Conservation (phyloP, 2,888 invertebrate species). For the Eupsilia transversa region DNA sequence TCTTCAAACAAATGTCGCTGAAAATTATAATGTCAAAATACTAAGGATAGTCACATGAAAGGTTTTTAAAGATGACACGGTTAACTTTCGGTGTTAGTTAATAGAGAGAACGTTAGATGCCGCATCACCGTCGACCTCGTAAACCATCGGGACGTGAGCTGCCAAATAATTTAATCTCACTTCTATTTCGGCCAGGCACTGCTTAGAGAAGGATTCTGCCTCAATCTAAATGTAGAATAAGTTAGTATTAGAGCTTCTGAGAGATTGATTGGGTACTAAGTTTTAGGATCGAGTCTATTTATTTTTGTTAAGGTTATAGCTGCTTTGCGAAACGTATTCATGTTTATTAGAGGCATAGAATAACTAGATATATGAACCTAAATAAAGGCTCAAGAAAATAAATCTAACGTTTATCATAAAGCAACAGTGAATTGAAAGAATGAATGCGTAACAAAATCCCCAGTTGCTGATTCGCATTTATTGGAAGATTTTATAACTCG, state of each 20-base stretch:
- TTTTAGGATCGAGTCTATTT: constrained; percentile 19
- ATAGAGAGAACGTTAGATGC: constrained; percentile 70
- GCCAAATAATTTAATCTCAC: constrained; percentile 77
- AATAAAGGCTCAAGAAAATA: constrained; percentile 34
- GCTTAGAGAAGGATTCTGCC: constrained; percentile 48
- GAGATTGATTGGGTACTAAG: constrained; percentile 30
- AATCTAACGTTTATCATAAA: constrained; percentile 27
- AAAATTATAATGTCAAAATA: constrained; percentile 21
- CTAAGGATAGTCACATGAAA: constrained; percentile 26
- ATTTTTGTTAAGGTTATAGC: constrained; percentile 30
- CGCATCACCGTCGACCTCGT: constrained; percentile 66
- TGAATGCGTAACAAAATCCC: not conserved
- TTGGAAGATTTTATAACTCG: constrained; percentile 13
- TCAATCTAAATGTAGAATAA: constrained; percentile 51
- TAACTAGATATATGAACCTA: constrained; percentile 14
- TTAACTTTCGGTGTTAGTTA: constrained; percentile 66
- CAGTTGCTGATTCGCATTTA: constrained; percentile 19
- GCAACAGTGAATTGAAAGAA: constrained; percentile 26
- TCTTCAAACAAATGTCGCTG: not conserved
- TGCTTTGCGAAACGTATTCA: constrained; percentile 19
- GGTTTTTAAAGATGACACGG: constrained; percentile 40
- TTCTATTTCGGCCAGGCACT: constrained; percentile 62
- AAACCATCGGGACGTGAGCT: constrained; percentile 73
- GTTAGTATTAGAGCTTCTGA: constrained; percentile 15
- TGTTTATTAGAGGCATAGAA: constrained; percentile 35